These are phyloP conservation scores for Pomatorhinus ruficollis DNA, from an alignment of 2,113 vertebrate species.

Conservation along the genomic window DNA sequence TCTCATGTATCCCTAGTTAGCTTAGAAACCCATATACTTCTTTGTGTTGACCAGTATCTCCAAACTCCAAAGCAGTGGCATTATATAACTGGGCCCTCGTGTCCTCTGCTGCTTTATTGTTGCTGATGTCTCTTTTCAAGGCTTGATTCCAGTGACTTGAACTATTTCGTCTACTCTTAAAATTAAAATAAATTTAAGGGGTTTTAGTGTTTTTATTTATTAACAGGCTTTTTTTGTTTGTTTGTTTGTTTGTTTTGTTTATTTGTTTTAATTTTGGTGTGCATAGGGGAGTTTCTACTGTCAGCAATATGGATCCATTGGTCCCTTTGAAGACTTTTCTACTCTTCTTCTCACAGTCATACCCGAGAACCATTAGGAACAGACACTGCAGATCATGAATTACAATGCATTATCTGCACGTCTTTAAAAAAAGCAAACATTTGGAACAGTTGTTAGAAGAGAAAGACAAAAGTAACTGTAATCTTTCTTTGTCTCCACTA, in stretches of 20 bases:
- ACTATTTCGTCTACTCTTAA: not conserved
- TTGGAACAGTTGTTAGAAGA: not conserved
- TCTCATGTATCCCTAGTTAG: not conserved
- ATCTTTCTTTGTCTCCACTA: not conserved
- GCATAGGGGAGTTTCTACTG: not conserved
- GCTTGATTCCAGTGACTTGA: not conserved
- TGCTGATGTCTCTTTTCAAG: not conserved
- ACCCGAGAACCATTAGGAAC: not conserved
- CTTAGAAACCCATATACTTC: not conserved
- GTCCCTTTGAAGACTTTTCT: not conserved
- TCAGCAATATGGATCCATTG: not conserved
- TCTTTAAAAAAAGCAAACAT: not conserved
- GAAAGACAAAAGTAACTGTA: not conserved
- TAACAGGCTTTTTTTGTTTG: not conserved
- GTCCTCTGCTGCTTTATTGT: not conserved
- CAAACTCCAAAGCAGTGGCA: accelerated
- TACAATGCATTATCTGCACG: not conserved
- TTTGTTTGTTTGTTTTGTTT: accelerated
- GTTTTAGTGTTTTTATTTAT: not conserved
- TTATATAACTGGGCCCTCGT: not conserved
- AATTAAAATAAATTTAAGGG: not conserved
- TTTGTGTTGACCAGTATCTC: not conserved
- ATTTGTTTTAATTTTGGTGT: not conserved
- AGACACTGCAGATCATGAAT: not conserved
- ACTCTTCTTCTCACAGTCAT: not conserved